phyloP scores from a whole-genome alignment of 2,797 vertebrate species.

The Poecilia picta region DNA sequence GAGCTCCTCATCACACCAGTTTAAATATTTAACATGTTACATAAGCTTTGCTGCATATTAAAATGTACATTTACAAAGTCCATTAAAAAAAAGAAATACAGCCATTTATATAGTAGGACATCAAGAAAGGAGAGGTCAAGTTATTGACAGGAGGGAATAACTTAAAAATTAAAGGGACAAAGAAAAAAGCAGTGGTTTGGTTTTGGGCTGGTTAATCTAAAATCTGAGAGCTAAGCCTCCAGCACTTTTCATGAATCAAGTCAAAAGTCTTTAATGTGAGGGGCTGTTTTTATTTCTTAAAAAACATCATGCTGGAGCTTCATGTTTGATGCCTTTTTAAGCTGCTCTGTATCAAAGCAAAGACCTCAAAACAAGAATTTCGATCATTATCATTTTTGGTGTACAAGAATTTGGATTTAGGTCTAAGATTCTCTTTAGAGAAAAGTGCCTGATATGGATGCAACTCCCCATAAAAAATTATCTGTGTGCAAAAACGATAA shows the following conservation, averaged over 20 bases:
- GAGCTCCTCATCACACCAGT: neutral
- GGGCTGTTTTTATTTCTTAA: constrained; percentile 41
- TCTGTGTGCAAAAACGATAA: neutral
- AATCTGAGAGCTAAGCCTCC: constrained; percentile 20
- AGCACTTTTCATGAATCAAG: constrained; percentile 33
- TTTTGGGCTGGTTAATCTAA: constrained; percentile 31
- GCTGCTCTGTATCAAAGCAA: constrained; percentile 43
- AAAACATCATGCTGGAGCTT: constrained; percentile 23
- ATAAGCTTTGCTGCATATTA: neutral
- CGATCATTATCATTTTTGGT: constrained; percentile 31
- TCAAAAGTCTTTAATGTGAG: constrained; percentile 38
- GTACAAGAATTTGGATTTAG: constrained; percentile 30
- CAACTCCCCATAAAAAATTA: neutral
- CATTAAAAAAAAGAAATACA: neutral
- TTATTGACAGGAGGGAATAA: constrained; percentile 10
- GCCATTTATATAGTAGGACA: neutral
- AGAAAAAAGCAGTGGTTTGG: constrained; percentile 7
- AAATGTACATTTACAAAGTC: neutral
- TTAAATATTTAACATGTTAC: neutral
- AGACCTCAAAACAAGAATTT: constrained; percentile 34
- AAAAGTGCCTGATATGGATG: constrained; percentile 8
- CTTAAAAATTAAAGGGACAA: constrained; percentile 9
- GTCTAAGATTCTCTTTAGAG: constrained; percentile 10
- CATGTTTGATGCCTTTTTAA: constrained; percentile 49
- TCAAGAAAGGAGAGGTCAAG: neutral